phyloP scores from a whole-genome alignment of 1,140 invertebrate species.

The Lepidurus couesii region DNA sequence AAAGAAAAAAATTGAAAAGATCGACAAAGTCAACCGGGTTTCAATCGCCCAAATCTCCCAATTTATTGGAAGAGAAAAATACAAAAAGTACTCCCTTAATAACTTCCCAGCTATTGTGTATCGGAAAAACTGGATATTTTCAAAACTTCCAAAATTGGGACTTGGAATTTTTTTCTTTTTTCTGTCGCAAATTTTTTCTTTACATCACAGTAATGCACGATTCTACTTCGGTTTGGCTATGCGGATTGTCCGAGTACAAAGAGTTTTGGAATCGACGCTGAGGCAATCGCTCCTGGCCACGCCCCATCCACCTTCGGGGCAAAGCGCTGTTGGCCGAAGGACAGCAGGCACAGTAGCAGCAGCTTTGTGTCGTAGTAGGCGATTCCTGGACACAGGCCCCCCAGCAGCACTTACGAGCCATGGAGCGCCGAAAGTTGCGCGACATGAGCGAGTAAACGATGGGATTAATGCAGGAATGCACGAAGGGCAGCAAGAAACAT shows the following conservation, averaged over 20 bases:
- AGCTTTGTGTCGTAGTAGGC: not conserved
- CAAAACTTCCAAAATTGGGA: no score
- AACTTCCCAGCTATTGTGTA: no score
- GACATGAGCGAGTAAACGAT: constrained; percentile 51
- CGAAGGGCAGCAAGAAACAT: constrained; percentile 39
- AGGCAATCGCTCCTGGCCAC: not conserved
- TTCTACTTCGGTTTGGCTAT: not conserved
- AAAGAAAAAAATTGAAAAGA: constrained; percentile 37
- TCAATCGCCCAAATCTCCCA: not conserved
- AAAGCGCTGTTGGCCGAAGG: not conserved
- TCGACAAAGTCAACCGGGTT: not conserved
- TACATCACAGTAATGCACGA: constrained; percentile 12
- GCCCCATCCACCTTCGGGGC: not conserved
- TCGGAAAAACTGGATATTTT: no score
- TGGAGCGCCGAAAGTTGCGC: constrained; percentile 45
- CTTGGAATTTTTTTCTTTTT: no score
- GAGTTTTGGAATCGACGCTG: not conserved
- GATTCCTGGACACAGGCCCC: constrained; percentile 1
- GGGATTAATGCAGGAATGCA: constrained; percentile 47
- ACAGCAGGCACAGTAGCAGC: constrained; percentile 12
- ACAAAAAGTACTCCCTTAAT: constrained; percentile 4
- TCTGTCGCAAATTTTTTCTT: not conserved
- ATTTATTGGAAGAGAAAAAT: constrained; percentile 11
- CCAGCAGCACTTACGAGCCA: constrained; percentile 37
- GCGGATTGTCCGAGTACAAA: not conserved